Percentiles rank a stretch among this genome's conserved stretches.
Conservation (phyloP, 2,113 vertebrate genomes). For the Varanus komodoensis region DNA sequence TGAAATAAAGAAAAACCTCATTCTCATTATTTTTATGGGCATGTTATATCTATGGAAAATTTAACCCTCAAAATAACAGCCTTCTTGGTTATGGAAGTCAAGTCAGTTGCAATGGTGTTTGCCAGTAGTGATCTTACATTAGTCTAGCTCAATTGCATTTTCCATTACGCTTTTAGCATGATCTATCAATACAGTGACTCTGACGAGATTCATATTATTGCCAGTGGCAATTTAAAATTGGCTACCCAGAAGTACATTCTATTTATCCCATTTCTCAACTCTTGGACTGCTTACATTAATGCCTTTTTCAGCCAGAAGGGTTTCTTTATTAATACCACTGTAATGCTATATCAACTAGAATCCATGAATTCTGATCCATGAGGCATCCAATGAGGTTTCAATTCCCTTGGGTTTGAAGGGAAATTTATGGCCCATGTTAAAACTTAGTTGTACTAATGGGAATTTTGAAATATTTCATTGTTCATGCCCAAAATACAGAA, state of each 20-base stretch:
- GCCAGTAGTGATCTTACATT: constrained; percentile 28
- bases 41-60: background rate
- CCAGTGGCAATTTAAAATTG: constrained; percentile 61
- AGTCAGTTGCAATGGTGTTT: constrained; percentile 33
- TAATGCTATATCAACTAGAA: constrained; percentile 51
- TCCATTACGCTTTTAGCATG: constrained; percentile 27
- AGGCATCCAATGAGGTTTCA: background rate
- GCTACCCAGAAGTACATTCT: constrained; percentile 39
- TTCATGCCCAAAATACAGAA: constrained; percentile 29
- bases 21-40: background rate
- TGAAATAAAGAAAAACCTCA: background rate
- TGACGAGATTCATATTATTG: constrained; percentile 39
- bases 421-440: constrained; percentile 32
- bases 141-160: constrained; percentile 31
- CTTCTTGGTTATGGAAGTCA: constrained; percentile 6
- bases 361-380: constrained; percentile 30
- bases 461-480: constrained; percentile 57
- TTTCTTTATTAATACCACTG: constrained; percentile 50
- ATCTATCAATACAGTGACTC: constrained; percentile 3
- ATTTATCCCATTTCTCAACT: constrained; percentile 56
- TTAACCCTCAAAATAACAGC: constrained; percentile 7
- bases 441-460: constrained; percentile 38
- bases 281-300: constrained; percentile 50
- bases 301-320: constrained; percentile 32
- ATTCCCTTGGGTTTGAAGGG: constrained; percentile 42